Evolutionary conservation across 37 sponge, comb jelly and placozoan species (phyloP).

Genomic region (Amphimedon queenslandica): DNA sequence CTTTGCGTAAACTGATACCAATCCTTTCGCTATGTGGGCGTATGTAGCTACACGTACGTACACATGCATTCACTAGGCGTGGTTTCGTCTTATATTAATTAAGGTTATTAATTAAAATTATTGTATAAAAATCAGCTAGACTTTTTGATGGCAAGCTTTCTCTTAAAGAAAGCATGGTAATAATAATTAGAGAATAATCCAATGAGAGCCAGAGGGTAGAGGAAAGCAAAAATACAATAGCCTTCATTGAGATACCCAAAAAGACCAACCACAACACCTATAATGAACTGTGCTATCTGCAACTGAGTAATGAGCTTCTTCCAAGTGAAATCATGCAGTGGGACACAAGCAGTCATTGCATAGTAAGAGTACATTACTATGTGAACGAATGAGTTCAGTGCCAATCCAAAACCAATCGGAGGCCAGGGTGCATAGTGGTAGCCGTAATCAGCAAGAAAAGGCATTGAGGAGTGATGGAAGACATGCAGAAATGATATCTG

Average conservation of each 20-base stretch:
- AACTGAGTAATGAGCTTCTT: slow-evolving; percentile 73
- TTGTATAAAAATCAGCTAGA: neutral
- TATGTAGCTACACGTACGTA: neutral
- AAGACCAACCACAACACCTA: slow-evolving; percentile 28
- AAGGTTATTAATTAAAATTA: neutral
- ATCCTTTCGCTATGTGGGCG: too few relatives aligned
- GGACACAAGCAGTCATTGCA: slow-evolving; percentile 61
- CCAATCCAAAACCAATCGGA: slow-evolving; percentile 26
- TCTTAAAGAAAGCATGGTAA: slow-evolving; percentile 59
- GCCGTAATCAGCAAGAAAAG: slow-evolving; percentile 66
- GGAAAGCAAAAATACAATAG: slow-evolving; percentile 60
- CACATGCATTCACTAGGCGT: neutral
- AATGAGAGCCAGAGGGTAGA: slow-evolving; percentile 56
- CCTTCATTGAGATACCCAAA: slow-evolving; percentile 35
- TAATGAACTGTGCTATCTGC: slow-evolving; percentile 82
- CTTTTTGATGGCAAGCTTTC: slow-evolving; percentile 17
- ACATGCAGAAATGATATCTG: slow-evolving; percentile 92
- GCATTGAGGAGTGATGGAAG: slow-evolving; percentile 76
- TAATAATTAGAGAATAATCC: slow-evolving; percentile 73
- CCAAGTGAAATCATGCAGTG: slow-evolving; percentile 46
- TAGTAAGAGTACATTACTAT: slow-evolving; percentile 93
- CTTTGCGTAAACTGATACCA: too few relatives aligned
- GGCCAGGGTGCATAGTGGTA: slow-evolving; percentile 46
- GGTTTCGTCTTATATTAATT: neutral
- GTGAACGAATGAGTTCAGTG: slow-evolving; percentile 79